Evolutionary conservation across 2,797 vertebrate genomes (phyloP), one percentile per base, ranked within the genome.

Genomic region (Pampus argenteus): DNA sequence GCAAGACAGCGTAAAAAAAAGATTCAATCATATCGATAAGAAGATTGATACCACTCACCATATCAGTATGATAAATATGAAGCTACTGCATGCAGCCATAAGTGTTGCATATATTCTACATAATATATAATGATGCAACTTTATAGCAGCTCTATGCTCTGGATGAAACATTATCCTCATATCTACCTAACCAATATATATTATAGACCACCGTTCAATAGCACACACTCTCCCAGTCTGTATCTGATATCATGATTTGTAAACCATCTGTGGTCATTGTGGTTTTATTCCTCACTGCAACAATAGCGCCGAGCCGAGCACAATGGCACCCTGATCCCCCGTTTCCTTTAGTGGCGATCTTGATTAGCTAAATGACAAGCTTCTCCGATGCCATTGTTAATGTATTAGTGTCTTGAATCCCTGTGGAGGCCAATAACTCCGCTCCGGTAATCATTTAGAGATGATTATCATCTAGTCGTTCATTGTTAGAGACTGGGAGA

Each of bases 331-430:
- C 74, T 81, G 83, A 87, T 86, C 89, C 83, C 81, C 78, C 54
- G 2, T 88, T 93, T 93, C 90, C 91, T 87, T 76, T 77, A 89
- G 86, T 80, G 81, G 78, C 80, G 62, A 70, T 86, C 74, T 83
- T 88, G 83, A 91, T 92, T 91, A 87, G 87, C 76, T 76, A 79
- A 88, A 67, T 87, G 83, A 86, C 89, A 88, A 77, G 73, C 80
- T 72, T 82, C 79, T 82, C 81, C 80, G 28, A 15, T 75, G 80
- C 79, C 76, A 91, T 90, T 91, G 90, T 91, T 88, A 86, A 78
- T 78, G 75, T 85, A 82, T 89, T 83, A 83, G 79, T 78, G 84
- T 79, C 81, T 68, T 18, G 64, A 83, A 77, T 83, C 85, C 86
- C 90, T 8, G 55, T 22, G 79, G 89, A 87, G 84, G 50, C 60